Evolutionary conservation across 2,113 vertebrate genomes (phyloP), one percentile per base, ranked within the genome.

Genomic region (Prolemur simus): DNA sequence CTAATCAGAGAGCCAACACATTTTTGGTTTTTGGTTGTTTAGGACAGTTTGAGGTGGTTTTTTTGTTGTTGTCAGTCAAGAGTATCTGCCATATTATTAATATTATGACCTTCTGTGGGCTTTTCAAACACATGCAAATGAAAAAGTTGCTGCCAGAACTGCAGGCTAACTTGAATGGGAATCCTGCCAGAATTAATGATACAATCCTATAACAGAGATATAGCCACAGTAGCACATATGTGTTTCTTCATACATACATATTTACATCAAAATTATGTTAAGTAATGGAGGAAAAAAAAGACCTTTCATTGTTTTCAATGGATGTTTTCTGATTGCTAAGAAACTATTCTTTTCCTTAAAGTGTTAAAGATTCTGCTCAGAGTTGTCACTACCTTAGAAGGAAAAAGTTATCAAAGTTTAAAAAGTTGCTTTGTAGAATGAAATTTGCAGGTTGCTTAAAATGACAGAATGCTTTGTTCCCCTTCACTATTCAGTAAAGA

Each of bases 201-300:
- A 25, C 5, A 11, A 58, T 49, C 12, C 21, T 81, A 1, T 13
- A 37, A 32, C 3, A 93, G 7, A 56, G 27, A 45, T n/a, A 13
- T 27, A 63, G 5, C 7, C 29, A 34, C 15, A 87, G 21, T 21
- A 47, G 27, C 29, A 42, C 3, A 20, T 64, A 27, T 47, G 1
- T 25, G 11, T 63, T 68, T 71, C 37, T 52, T 60, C 25, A n/a
- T 47, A 82, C 6, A 21, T 52, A 32, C 1, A 69, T 5, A 64
- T 73, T 74, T 88, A 47, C 60, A 47, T 76, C 81, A 73, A 76
- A 95, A 56, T 73, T 9, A 39, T 52, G 5, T 45, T 82, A 89
- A 45, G 5, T 39, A 92, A 73, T 73, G 6, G 8, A 64, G 32
- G 7, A 4, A 1, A 21, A 49, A 96, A 96, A 68, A 29, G 8